Base-by-base conservation (phyloP, 2,797 vertebrate species). In the Oreortyx pictus region DNA sequence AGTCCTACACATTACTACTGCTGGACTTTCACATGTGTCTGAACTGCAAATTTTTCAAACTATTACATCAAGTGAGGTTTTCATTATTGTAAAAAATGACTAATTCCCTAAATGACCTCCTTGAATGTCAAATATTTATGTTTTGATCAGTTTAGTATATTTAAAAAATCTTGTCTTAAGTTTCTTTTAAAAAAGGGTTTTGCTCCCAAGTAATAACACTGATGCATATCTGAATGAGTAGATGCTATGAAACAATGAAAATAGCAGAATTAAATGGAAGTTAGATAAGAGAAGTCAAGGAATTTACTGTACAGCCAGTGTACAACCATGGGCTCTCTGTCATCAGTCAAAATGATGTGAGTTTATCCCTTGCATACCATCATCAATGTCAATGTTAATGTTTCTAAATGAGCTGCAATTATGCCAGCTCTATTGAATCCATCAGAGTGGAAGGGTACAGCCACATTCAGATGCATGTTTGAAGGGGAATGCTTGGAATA, bases 241-340 rank as follows among this genome's bases (percentile, higher is more conserved):
- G 64, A 64, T 72, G 41, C 75, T 62, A 84, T 68, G 11, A 84
- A 93, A 82, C 59, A 12, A 85, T 61, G 79, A 50, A 88, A 86
- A 77, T 49, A 71, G 52, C 31, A 76, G 75, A 91, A 93, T 92
- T 93, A 95, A 89, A 80, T 60, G 54, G 41, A 57, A 84, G 62
- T 88, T 62, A 95, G 73, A 79, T 35, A 91, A 95, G 66, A 94
- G 75, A 95, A 90, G 85, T 72, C 33, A 90, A 95, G 74, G 70
- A 92, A 92, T 64, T 87, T 92, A 88, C 46, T 82, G 54, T 56
- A 89, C 20, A 92, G 39, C 57, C 22, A 75, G 35, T 64, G 25
- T 72, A 91, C 54, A 92, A 43, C 37, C 50, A 74, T 60, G 62
- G 16, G 13, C 25, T 44, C 27, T 49, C 15, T 68, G 49, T 56